phyloP scores from a whole-genome alignment of 1,140 invertebrate species.

The Bicyclus anynana region DNA sequence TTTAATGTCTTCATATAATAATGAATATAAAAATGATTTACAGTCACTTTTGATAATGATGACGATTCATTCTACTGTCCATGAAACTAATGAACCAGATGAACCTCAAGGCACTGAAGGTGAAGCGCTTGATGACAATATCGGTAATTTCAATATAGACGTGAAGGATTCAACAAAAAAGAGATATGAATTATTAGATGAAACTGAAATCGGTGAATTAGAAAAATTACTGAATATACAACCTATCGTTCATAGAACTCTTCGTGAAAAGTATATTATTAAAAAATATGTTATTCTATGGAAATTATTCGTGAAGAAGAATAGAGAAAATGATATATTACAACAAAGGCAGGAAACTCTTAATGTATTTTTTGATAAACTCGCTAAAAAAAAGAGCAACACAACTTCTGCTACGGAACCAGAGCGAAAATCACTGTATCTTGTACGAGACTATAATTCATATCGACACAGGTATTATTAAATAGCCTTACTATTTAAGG shows the following conservation, averaged over 20 bases:
- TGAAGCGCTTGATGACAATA: background rate
- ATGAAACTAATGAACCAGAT: slow-evolving; percentile 22
- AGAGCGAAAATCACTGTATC: slow-evolving; percentile 37
- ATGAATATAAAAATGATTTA: slow-evolving; percentile 38
- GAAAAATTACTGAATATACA: slow-evolving; percentile 35
- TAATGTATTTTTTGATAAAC: slow-evolving; percentile 60
- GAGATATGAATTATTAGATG: background rate
- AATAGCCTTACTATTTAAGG: too few relatives aligned
- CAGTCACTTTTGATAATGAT: slow-evolving; percentile 58
- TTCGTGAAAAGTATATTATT: slow-evolving; percentile 30
- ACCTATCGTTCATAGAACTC: slow-evolving; percentile 32
- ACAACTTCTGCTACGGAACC: slow-evolving; percentile 25
- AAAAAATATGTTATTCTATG: slow-evolving; percentile 53
- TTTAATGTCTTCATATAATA: background rate
- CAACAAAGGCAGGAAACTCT: slow-evolving; percentile 46
- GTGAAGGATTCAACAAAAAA: background rate
- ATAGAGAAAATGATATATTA: slow-evolving; percentile 31
- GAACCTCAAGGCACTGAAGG: slow-evolving; percentile 6
- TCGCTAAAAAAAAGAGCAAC: slow-evolving; percentile 49
- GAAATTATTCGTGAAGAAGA: slow-evolving; percentile 35
- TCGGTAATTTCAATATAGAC: background rate
- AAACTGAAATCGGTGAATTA: slow-evolving; percentile 12
- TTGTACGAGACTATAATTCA: slow-evolving; percentile 48
- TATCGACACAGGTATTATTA: slow-evolving; percentile 58
- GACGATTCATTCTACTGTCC: slow-evolving; percentile 40